Conservation (phyloP, 2,888 invertebrate genomes). For the Pyrrhia umbra region DNA sequence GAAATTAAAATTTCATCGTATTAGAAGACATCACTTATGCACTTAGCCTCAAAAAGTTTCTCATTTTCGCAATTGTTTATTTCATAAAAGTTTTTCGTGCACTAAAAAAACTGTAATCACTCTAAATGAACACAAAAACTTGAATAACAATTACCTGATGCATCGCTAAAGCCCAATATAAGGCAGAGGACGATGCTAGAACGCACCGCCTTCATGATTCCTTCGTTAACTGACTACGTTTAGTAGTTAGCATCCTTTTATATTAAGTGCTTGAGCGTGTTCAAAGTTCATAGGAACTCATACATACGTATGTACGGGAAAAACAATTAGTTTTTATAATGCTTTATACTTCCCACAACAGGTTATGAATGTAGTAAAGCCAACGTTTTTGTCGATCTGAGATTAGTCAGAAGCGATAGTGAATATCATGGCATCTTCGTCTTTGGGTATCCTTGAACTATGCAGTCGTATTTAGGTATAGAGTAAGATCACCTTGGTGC, state of each 20-base stretch:
- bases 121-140: conserved; percentile 27
- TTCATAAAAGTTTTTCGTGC: conserved; percentile 1
- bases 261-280: conserved; percentile 77
- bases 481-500: conserved; percentile 27
- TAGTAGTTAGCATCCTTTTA: conserved; percentile 79
- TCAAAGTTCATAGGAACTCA: conserved; percentile 73
- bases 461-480: conserved; percentile 12
- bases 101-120: conserved; percentile 21
- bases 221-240: conserved; percentile 70
- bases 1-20: conserved; percentile 59
- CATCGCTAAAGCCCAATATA: conserved; percentile 63
- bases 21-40: conserved; percentile 3
- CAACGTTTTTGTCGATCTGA: conserved; percentile 51
- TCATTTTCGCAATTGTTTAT: neutral
- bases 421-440: conserved; percentile 49
- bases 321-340: conserved; percentile 73
- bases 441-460: conserved; percentile 53
- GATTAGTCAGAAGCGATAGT: conserved; percentile 65
- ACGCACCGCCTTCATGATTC: conserved; percentile 77
- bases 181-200: conserved; percentile 70
- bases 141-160: conserved; percentile 69
- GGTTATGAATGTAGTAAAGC: conserved; percentile 58
- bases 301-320: conserved; percentile 71
- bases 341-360: conserved; percentile 60
- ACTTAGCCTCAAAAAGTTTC: neutral